A percentile compares a stretch with the other conserved stretches of the same genome.
These are phyloP conservation scores for Rousettus leschenaultii DNA, from an alignment of 2,113 vertebrate species.

Conservation along the genomic window DNA sequence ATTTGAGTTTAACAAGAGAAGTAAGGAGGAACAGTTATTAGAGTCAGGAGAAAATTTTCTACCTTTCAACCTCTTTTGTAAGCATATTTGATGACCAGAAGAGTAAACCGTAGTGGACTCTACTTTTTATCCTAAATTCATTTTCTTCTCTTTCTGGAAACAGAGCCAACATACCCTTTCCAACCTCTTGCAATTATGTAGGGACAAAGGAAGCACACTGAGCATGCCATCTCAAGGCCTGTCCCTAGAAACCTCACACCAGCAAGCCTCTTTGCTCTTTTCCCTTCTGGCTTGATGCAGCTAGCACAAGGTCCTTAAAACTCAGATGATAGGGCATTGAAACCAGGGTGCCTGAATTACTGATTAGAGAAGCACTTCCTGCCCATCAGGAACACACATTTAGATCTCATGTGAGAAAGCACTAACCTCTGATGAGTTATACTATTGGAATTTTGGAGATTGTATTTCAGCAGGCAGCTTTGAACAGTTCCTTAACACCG, in stretches of 20 bases:
- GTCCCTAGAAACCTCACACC: not conserved
- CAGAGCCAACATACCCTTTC: not conserved
- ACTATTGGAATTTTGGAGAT: not conserved
- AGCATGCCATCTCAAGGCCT: not conserved
- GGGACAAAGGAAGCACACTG: rapidly evolving
- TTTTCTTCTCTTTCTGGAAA: not conserved
- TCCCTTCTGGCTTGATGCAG: not conserved
- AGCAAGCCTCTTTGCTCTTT: not conserved
- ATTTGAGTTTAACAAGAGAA: not conserved
- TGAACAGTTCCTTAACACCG: not conserved
- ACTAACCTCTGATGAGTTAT: not conserved
- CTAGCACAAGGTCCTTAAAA: not conserved
- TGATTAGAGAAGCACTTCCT: not conserved
- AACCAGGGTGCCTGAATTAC: rapidly evolving
- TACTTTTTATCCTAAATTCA: not conserved
- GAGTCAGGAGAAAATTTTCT: not conserved
- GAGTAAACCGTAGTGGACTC: not conserved
- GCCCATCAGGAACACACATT: not conserved
- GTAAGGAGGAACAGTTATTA: not conserved
- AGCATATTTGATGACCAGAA: not conserved
- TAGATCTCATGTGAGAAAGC: not conserved
- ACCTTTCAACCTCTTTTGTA: not conserved
- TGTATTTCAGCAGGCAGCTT: not conserved
- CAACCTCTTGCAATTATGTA: not conserved
- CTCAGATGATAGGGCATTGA: not conserved